Evolutionary conservation across 2,888 invertebrate genomes (phyloP), one percentile per base, ranked within the genome.

Genomic region (Ophion obscuratus): DNA sequence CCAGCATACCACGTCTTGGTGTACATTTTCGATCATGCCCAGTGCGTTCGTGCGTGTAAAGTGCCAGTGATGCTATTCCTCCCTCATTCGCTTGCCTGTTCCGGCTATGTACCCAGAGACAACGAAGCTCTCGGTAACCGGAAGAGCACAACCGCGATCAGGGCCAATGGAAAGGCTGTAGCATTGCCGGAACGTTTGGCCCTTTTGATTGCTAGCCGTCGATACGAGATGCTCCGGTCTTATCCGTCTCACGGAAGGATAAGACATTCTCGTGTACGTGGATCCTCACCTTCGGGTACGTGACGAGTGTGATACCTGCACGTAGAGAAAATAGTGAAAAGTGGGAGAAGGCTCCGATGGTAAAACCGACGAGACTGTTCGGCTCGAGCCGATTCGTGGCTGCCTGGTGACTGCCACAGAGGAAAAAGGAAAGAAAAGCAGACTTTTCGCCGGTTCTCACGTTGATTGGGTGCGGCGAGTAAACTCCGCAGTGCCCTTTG

Each of bases 401-500:
- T 61, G 59, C 40, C 74, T 75, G 67, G 74, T n/a, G 59, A 75
- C 67, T 61, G 62, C 79, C 78, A 47, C 77, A 59, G 31, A 44
- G 77, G 67, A 47, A 74, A 78, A 75, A 73, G 11, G n/a, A 57
- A 59, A 64, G 80, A 77, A 59, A 71, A 61, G 73, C 71, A 84
- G 84, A 80, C 53, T 81, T 77, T 81, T 81, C 71, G 71, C 78
- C 31, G 62, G 81, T 85, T 82, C 59, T 66, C 68, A 74, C 70
- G 81, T 85, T 85, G 85, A 85, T 85, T 82, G 85, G 81, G 81
- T 81, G 78, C 78, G 85, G 73, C 59, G 76, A 77, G 64, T 83
- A 88, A 87, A 86, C 88, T 83, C 81, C 81, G 83, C 81, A 82
- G 79, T 86, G 79, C 81, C 84, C 76, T 81, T 73, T 68, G 64